Evolutionary conservation across 2,113 vertebrate species (phyloP), one percentile per base, ranked within the genome.

Genomic region (Myotis lucifugus): DNA sequence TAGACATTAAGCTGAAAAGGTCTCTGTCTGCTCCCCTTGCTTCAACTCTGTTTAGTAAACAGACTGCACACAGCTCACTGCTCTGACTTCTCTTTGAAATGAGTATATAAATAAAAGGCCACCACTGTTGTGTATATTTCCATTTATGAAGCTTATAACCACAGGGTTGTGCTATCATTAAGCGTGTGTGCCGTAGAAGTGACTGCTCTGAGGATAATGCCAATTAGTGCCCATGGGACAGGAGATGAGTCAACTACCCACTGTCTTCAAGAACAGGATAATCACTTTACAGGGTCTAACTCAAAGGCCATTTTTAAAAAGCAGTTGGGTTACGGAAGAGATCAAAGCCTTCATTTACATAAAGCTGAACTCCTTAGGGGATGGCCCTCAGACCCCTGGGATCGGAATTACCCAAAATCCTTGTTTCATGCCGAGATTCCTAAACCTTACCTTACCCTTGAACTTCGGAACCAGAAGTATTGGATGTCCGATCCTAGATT

Each of bases 31-130:
- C 85, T 85, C 77, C n/a, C 85, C 81, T 94, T 61, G 97, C 91
- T 96, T 89, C 59, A 97, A 95, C 52, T 81, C 91, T 97, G 72
- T 97, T 98, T 98, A 93, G 95, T 96, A 98, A 98, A 98, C 96
- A 98, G 37, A 67, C 48, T 94, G 48, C 90, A 92, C 96, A 90
- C 32, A 95, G 96, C 84, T 97, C 93, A 52, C 12, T 76, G 88
- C 91, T 96, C 97, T 94, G 95, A 96, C 92, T 96, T 96, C 96
- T 81, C 96, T 97, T 97, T 97, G 97, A 97, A 97, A 97, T 95
- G 78, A 95, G 66, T 92, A 56, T 78, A 95, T 85, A 7, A 83
- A 66, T 92, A 97, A 97, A 96, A 97, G 83, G 93, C 95, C 91
- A 93, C 95, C 93, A 88, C 95, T 8, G 34, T 88, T 97, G 93